Evolutionary conservation across 2,113 vertebrate genomes (phyloP), one percentile per base, ranked within the genome.

Genomic region (Corvus moneduloides): DNA sequence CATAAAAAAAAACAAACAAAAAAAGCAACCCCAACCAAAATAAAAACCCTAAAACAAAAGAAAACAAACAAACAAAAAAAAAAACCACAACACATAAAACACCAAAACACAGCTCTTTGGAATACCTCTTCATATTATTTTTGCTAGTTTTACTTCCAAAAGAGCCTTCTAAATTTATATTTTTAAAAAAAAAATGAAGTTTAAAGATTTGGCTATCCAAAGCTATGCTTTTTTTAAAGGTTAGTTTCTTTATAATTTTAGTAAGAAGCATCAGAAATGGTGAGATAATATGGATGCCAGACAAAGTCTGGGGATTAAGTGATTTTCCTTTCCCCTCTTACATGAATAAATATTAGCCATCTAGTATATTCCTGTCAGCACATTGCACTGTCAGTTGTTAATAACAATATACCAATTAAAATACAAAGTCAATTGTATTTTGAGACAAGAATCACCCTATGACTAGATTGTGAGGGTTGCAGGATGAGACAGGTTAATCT

Each of bases 281-380:
- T 43, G 33, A 79, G n/a, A 87, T 46, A 95, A 87, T 28, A 81
- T 21, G 43, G 16, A 68, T 80, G 66, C 8, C 55, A 76, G 77
- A 83, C 43, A 71, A 84, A 92, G 43, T 71, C 67, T 81, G 35
- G 27, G 32, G 55, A 94, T 87, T 82, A 91, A 49, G 35, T 44
- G 92, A 51, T 84, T 95, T 75, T 95, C 9, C 48, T 85, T 69
- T 88, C 12, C 10, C 18, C 1, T 32, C 59, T 96, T 74, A 63
- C 39, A 77, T 74, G 88, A 86, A 82, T 54, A 96, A 92, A 92
- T 94, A 94, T 96, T 94, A 95, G 37, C 30, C n/a, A 93, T 43
- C 18, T 55, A 74, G 49, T 56, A 86, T 18, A 87, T 43, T 77
- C 32, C 32, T 66, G 54, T 84, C 90, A 94, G 90, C 7, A 1